A percentile compares a stretch with the other conserved stretches of the same genome.
Conservation (phyloP, 1,140 invertebrate species). For the Leptinotarsa lineolata region DNA sequence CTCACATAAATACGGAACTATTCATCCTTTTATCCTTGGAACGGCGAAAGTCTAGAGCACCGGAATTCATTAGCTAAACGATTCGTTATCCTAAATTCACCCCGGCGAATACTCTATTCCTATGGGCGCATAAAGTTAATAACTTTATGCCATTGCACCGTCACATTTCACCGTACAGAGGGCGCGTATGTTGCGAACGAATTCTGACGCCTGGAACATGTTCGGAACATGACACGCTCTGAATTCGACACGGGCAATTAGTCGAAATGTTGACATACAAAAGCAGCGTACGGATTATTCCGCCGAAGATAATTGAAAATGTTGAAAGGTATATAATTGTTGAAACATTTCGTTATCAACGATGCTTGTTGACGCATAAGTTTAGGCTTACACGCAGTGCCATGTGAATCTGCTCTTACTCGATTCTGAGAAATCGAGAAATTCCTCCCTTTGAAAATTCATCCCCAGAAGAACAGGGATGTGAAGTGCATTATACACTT, state of each 20-base stretch:
- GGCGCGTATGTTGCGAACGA: constrained; percentile 4
- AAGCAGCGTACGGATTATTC: constrained; percentile 1
- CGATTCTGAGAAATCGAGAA: too few relatives aligned
- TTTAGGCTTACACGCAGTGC: too few relatives aligned
- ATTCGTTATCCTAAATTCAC: constrained; percentile 25
- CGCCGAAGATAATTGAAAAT: not conserved
- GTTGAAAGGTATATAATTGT: constrained; percentile 3
- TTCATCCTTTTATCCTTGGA: not conserved
- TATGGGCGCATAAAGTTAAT: constrained; percentile 18
- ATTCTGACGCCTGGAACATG: constrained; percentile 1
- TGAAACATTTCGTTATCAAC: not conserved
- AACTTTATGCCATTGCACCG: constrained; percentile 18
- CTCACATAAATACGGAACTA: not conserved
- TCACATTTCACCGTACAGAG: constrained; percentile 13
- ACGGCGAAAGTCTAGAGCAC: not conserved
- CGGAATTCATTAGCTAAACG: constrained; percentile 24
- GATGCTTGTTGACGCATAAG: too few relatives aligned
- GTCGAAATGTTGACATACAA: not conserved
- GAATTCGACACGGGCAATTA: constrained; percentile 13
- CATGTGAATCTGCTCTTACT: too few relatives aligned
- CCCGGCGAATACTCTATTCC: constrained; percentile 19
- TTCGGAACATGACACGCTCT: constrained; percentile 4
- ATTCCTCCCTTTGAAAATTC: too few relatives aligned
- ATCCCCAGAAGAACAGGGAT: too few relatives aligned
- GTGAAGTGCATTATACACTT: too few relatives aligned